phyloP scores from a whole-genome alignment of 2,797 vertebrate genomes.

The Aldrovandia affinis region DNA sequence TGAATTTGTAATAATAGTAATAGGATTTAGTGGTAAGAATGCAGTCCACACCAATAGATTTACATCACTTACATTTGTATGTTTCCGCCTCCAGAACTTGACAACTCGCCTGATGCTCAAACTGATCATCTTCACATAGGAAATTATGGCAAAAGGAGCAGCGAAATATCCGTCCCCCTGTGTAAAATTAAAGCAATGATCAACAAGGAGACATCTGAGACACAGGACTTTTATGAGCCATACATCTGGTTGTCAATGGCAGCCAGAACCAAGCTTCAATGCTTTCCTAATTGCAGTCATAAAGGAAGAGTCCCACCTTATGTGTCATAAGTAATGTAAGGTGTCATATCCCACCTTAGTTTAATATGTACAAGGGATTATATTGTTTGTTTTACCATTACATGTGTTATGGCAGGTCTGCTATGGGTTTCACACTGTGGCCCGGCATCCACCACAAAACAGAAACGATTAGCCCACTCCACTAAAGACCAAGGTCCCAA shows the following conservation, averaged over 20 bases:
- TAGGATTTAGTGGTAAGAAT: neutral
- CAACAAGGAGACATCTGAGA: neutral
- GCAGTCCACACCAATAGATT: neutral
- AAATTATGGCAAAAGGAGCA: conserved; percentile 97
- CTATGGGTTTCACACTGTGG: too few relatives aligned
- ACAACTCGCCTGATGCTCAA: conserved; percentile 98
- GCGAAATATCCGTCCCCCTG: conserved; percentile 94
- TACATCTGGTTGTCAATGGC: neutral
- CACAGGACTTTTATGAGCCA: too few relatives aligned
- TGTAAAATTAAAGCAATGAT: conserved; percentile 37
- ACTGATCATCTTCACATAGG: conserved; percentile 98
- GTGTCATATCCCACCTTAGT: too few relatives aligned
- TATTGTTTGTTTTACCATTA: too few relatives aligned
- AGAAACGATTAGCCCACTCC: too few relatives aligned
- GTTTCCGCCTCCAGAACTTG: conserved; percentile 96
- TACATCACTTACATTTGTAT: conserved; percentile 88
- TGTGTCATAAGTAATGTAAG: too few relatives aligned
- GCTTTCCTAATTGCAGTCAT: neutral
- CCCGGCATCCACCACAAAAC: too few relatives aligned
- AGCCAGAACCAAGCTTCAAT: neutral
- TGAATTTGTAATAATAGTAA: neutral
- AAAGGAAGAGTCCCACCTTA: neutral
- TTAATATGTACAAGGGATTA: too few relatives aligned
- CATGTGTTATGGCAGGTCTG: too few relatives aligned
- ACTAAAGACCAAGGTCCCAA: too few relatives aligned